Evolutionary conservation across 2,888 invertebrate genomes (phyloP).

Genomic region (Pterostichus niger): DNA sequence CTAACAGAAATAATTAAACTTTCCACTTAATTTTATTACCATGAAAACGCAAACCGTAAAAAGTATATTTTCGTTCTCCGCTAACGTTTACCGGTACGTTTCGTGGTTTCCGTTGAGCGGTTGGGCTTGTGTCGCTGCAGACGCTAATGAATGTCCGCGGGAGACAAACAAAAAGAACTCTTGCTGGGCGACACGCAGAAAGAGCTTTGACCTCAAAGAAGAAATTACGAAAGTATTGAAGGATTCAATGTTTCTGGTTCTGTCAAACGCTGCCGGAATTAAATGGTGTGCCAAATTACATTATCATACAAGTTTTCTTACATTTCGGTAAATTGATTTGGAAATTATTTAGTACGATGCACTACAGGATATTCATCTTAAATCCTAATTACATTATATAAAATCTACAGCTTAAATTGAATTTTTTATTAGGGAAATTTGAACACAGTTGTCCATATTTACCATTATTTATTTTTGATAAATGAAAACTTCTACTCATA

Average conservation of each 20-base stretch:
- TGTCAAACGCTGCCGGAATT: no score
- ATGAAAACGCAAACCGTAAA: constrained; percentile 31
- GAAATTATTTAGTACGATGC: no score
- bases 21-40: constrained; percentile 51
- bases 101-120: background rate
- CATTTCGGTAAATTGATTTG: no score
- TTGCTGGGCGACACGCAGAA: background rate
- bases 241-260: background rate
- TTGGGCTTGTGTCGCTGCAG: background rate
- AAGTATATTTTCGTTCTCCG: constrained; percentile 38
- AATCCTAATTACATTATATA: no score
- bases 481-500: no score
- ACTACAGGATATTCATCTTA: no score
- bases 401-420: no score
- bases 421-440: no score
- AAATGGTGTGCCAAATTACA: no score
- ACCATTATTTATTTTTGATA: no score
- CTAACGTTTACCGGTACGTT: constrained; percentile 21
- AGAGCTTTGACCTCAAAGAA: constrained; percentile 16
- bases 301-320: no score
- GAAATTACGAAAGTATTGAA: constrained; percentile 13
- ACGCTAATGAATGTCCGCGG: constrained; percentile 46
- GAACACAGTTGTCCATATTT: no score
- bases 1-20: constrained; percentile 53
- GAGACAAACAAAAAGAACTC: constrained; percentile 26